phyloP scores from a whole-genome alignment of 2,113 vertebrate genomes.

The Carettochelys insculpta region DNA sequence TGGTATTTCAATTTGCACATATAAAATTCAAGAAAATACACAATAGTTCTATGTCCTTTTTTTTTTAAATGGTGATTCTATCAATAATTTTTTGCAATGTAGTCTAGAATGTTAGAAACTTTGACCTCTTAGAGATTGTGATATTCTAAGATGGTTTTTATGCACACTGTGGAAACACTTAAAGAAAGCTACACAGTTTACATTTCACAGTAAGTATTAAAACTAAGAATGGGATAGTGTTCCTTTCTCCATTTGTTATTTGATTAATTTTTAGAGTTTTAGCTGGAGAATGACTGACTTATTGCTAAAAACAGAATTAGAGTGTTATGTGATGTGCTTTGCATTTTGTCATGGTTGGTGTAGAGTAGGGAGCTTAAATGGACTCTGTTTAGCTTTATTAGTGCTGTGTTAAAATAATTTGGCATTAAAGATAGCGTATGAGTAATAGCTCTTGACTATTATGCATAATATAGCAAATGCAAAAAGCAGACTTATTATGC shows the following conservation, averaged over 20 bases:
- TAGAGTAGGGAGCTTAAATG: conserved; percentile 19
- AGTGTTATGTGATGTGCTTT: background rate
- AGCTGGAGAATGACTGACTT: conserved; percentile 25
- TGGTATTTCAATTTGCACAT: background rate
- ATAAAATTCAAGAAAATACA: background rate
- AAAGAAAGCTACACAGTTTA: conserved; percentile 18
- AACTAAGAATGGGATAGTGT: conserved; percentile 15
- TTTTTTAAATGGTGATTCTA: background rate
- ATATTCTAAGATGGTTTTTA: no score
- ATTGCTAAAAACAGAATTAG: conserved; percentile 6
- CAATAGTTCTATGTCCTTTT: background rate
- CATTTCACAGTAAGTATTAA: conserved; percentile 5
- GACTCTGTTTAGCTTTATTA: background rate
- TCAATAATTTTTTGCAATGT: background rate
- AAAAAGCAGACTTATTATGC: background rate
- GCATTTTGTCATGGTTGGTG: background rate
- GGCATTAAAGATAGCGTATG: background rate
- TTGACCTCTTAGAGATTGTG: no score
- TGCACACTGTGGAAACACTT: conserved; percentile 19
- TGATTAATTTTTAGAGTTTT: background rate
- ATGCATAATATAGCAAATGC: background rate
- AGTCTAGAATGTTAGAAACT: conserved; percentile 2
- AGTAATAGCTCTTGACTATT: background rate
- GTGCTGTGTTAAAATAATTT: background rate
- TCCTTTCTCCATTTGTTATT: background rate